Base-by-base conservation (phyloP, 2,888 invertebrate species). In the Apomyelois bistriatella region DNA sequence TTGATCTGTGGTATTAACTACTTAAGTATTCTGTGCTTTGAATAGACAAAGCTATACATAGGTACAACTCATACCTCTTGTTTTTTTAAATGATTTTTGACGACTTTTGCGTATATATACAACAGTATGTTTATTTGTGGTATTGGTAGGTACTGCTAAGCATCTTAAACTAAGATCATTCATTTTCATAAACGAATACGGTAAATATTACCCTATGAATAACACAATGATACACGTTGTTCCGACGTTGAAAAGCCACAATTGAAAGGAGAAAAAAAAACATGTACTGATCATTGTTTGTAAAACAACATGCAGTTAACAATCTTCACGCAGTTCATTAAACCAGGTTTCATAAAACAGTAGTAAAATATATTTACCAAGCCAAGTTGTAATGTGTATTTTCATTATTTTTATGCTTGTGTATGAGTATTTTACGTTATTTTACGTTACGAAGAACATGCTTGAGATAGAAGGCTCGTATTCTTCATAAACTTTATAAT, bases 301-400 rank as follows among this genome's bases (percentile, higher is more conserved):
- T 46, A 16, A 46, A 46, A 46, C 46, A 46, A 32, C 46, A 46
- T 32, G 46, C 46, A 46, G 46, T 46, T 46, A 46, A 35, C 46
- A 46, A 46, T 46, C 46, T 46, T 46, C 46, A 16, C 16, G 10
- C 28, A 38, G 37, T 48, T 38, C 38, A 38, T 48, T 48, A 48
- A 38, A 37, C 28, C 13, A 38, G 13, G 22, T 22, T 38, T 48
- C 30, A 48, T 48, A 22, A 48, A 48, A 38, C 48, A 22, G 36
- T 38, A 48, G 28, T 48, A 48, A 22, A 48, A 38, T 37, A 13
- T 48, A 13, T 48, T 22, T 15, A 48, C 37, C 16, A 37, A 48
- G 36, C 8, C 36, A 16, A 3, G 22, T 22, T 48, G 5, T 36
- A 32, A 32, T 46, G 32, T 30, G 7, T 30, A 13, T 30, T 30